Base-by-base conservation (phyloP, 2,113 vertebrate genomes). In the Recurvirostra avosetta region DNA sequence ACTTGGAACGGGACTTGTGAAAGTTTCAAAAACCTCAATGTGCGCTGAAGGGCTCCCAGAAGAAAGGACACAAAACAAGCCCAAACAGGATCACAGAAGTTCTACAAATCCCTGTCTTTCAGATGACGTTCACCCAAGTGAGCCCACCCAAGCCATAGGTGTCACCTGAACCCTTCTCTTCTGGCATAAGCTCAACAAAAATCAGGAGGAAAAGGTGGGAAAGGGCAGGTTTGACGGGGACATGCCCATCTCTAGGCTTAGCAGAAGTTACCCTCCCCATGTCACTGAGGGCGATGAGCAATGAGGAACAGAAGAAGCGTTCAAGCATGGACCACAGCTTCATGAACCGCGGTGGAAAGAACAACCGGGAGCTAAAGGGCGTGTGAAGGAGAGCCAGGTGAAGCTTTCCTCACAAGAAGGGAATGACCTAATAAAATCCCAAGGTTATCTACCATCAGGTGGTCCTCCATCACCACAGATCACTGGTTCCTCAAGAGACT, bases 31-130 rank as follows among this genome's bases (percentile, higher is more conserved):
- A 50, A 45, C 27, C 66, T 78, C 73, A 21, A 0, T 0, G 52
- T 72, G 68, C 50, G 41, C 79, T 5, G 3, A 45, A 85, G 68
- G 16, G 12, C 81, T 79, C 77, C 76, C 77, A 76, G 81, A 52
- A 96, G 80, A 72, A 81, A 75, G 66, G 80, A 40, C 87, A 68
- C n/a, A 75, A 62, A 87, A 23, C 61, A 70, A 92, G 30, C n/a
- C 47, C 53, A 25, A 75, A 67, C 13, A 27, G 12, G 36, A 67
- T 36, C 76, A 59, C 30, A 32, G 8, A 49, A 30, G 32, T 12
- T 43, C 58, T 26, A 79, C 62, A 76, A 38, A 72, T 9, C 65
- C n/a, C 43, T 16, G 45, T 11, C 10, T n/a, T 72, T 47, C 58
- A 75, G 4, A 2, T 6, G 7, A 85, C 36, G 40, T 50, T 65